Evolutionary conservation across 1,140 invertebrate species (phyloP).

Genomic region (Brachionus sp.): DNA sequence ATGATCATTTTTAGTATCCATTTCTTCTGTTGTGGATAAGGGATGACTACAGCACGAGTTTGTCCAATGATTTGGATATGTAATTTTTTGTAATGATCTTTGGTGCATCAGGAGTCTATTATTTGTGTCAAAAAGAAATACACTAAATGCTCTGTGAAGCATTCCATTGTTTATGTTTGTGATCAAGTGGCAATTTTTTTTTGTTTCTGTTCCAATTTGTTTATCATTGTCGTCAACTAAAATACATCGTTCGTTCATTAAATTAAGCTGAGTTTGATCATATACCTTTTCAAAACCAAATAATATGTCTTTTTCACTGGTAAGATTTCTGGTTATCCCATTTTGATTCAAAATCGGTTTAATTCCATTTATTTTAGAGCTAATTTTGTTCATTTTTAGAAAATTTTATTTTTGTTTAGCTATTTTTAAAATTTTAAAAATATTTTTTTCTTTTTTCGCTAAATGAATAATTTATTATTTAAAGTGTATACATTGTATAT

Average conservation of each 20-base stretch:
- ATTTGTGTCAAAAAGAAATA: conserved; percentile 46
- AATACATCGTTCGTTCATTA: conserved; percentile 34
- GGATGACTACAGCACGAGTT: conserved; percentile 48
- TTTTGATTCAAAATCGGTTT: background rate
- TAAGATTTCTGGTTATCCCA: background rate
- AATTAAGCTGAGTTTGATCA: conserved; percentile 35
- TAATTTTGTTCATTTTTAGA: background rate
- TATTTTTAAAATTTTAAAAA: conserved; percentile 16
- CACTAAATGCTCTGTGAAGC: conserved; percentile 47
- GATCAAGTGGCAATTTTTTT: conserved; percentile 45
- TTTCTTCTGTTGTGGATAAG: conserved; percentile 12
- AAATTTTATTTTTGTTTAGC: background rate
- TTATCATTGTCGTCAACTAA: conserved; percentile 46
- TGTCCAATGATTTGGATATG: conserved; percentile 46
- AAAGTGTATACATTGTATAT: background rate
- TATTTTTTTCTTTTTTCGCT: background rate
- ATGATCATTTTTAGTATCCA: conserved; percentile 24
- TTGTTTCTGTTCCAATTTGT: conserved; percentile 30
- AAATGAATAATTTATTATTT: background rate
- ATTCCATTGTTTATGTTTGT: conserved; percentile 20
- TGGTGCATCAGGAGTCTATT: conserved; percentile 32
- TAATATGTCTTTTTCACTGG: conserved; percentile 1
- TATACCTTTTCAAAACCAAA: conserved; percentile 11
- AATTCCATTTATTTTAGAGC: background rate
- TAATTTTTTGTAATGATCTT: conserved; percentile 46